Conservation (phyloP, 2,888 invertebrate species). For the Volucella inflata region DNA sequence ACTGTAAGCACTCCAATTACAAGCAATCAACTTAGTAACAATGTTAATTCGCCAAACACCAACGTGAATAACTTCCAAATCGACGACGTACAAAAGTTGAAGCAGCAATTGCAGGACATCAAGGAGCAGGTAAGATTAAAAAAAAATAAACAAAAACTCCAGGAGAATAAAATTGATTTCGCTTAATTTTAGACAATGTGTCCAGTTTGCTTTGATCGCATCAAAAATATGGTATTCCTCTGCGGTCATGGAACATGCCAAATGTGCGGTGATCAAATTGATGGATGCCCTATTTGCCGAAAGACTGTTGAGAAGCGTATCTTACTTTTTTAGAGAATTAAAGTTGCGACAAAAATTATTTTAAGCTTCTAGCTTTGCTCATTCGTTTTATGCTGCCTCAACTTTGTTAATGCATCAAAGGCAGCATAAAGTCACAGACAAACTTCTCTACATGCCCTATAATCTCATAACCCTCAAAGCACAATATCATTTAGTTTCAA, state of each 20-base stretch:
- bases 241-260: slow-evolving; percentile 99
- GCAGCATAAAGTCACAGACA: slow-evolving; percentile 13
- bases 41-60: slow-evolving; percentile 78
- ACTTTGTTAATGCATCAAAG: slow-evolving; percentile 44
- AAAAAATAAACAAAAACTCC: not conserved
- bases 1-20: slow-evolving; percentile 80
- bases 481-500: slow-evolving; percentile 41
- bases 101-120: slow-evolving; percentile 98
- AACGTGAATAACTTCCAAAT: slow-evolving; percentile 88
- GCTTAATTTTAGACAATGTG: slow-evolving; percentile 94
- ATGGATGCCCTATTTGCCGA: slow-evolving; percentile 98
- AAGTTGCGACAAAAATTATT: not conserved
- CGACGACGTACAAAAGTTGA: slow-evolving; percentile 94
- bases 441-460: slow-evolving; percentile 11
- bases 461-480: slow-evolving; percentile 44
- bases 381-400: slow-evolving; percentile 13
- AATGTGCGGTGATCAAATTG: slow-evolving; percentile 99
- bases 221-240: slow-evolving; percentile 99
- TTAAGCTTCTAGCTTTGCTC: slow-evolving; percentile 32
- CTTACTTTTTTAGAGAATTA: slow-evolving; percentile 88
- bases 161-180: no score
- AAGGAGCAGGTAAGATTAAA: slow-evolving; percentile 93
- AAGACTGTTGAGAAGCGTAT: slow-evolving; percentile 98
- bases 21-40: slow-evolving; percentile 78
- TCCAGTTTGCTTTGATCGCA: slow-evolving; percentile 97